phyloP scores from a whole-genome alignment of 37 sponge, comb jelly and placozoan species.

The Oopsacas minuta region DNA sequence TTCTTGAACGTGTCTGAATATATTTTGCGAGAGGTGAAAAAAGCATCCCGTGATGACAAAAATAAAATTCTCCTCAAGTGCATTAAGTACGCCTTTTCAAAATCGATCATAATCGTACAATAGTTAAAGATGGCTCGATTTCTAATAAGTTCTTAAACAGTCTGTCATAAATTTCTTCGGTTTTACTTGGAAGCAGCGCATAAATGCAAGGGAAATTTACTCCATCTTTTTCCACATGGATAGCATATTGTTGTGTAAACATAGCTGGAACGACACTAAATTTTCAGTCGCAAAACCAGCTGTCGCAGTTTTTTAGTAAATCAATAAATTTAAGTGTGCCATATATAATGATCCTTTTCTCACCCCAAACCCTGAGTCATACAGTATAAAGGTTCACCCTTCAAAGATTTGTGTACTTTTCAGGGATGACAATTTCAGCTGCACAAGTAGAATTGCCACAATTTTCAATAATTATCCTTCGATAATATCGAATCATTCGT shows the following conservation, averaged over 20 bases:
- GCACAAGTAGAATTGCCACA: not conserved
- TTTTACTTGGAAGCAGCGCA: not conserved
- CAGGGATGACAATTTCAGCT: not conserved
- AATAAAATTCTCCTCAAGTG: not conserved
- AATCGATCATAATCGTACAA: not conserved
- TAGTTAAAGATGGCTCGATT: not conserved
- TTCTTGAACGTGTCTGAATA: not conserved
- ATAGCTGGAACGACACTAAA: not conserved
- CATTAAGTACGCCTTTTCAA: not conserved
- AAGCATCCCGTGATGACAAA: conserved; percentile 4
- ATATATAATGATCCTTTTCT: not conserved
- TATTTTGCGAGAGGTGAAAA: not conserved
- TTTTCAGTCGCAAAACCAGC: not conserved
- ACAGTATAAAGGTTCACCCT: not conserved
- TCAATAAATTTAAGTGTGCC: not conserved
- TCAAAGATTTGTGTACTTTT: not conserved
- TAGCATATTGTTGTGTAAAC: not conserved
- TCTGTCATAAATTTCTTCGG: not conserved
- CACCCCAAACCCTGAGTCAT: not conserved
- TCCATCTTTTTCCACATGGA: not conserved
- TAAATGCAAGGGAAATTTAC: not conserved
- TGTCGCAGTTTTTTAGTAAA: not conserved
- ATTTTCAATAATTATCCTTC: not conserved
- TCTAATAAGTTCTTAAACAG: not conserved
- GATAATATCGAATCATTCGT: not conserved